phyloP scores from a whole-genome alignment of 2,888 invertebrate genomes.

The Dicycla oo region DNA sequence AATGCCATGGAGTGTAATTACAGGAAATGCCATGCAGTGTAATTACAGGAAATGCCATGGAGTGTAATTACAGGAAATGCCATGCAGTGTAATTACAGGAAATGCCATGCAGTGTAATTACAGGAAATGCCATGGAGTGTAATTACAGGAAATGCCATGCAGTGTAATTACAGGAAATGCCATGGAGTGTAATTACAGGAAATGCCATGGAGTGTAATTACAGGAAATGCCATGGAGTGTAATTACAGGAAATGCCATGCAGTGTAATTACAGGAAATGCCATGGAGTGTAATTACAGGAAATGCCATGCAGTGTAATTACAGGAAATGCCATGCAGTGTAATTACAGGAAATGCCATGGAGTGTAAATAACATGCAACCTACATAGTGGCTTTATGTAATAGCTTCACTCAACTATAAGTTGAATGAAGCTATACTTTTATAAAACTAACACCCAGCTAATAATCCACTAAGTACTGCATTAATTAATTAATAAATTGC shows the following conservation, averaged over 20 bases:
- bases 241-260: no score
- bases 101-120: slow-evolving; percentile 7
- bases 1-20: slow-evolving; percentile 12
- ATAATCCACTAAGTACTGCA: not conserved
- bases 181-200: slow-evolving; percentile 10
- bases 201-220: slow-evolving; percentile 8
- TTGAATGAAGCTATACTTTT: not conserved
- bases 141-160: no score
- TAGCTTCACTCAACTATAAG: not conserved
- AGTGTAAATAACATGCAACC: slow-evolving; percentile 19
- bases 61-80: no score
- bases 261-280: slow-evolving; percentile 9
- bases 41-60: slow-evolving; percentile 5
- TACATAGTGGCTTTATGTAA: slow-evolving; percentile 16
- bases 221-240: slow-evolving; percentile 7
- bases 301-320: no score
- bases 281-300: slow-evolving; percentile 18
- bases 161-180: slow-evolving; percentile 9
- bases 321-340: slow-evolving; percentile 5
- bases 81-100: slow-evolving; percentile 14
- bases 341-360: slow-evolving; percentile 5
- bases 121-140: slow-evolving; percentile 7
- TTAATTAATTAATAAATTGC: not conserved
- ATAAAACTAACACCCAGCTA: not conserved
- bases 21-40: no score